Percentiles rank a stretch among this genome's conserved stretches.
Evolutionary conservation across 2,888 invertebrate genomes (phyloP).

Genomic region (Epinotia ramella): DNA sequence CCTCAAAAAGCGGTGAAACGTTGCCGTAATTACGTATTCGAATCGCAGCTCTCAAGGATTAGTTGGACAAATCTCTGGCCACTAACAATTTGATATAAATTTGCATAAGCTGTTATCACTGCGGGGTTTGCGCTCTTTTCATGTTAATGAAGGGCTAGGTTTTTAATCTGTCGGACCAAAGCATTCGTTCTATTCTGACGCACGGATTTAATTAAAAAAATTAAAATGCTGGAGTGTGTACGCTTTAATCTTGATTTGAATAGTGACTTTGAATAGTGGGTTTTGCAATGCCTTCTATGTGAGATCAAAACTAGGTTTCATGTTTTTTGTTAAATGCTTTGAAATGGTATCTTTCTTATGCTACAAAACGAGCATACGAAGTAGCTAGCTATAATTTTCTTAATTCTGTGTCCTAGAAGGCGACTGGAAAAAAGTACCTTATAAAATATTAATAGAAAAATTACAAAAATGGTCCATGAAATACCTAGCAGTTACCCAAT

Average conservation of each 20-base stretch:
- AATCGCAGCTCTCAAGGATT: slow-evolving; percentile 52
- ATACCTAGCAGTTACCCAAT: no score
- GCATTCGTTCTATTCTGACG: slow-evolving; percentile 41
- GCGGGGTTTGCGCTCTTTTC: slow-evolving; percentile 72
- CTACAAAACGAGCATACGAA: no score
- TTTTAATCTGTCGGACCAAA: slow-evolving; percentile 49
- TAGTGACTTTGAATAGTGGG: not conserved
- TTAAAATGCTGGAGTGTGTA: not conserved
- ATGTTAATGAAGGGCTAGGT: slow-evolving; percentile 70
- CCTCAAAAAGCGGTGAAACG: not conserved
- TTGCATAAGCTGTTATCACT: slow-evolving; percentile 77
- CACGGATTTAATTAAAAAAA: slow-evolving; percentile 16
- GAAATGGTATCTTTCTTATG: no score
- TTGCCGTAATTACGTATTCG: slow-evolving; percentile 34
- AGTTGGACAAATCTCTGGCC: slow-evolving; percentile 63
- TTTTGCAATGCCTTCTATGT: no score
- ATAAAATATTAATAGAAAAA: no score
- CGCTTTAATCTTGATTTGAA: not conserved
- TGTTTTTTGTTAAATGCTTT: no score
- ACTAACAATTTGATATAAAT: slow-evolving; percentile 74
- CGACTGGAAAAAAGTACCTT: no score
- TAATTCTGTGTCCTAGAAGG: no score
- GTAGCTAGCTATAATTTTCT: no score
- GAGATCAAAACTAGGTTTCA: no score
- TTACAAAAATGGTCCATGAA: no score